Base-by-base conservation (phyloP, 2,113 vertebrate genomes). In the Centropus bengalensis region DNA sequence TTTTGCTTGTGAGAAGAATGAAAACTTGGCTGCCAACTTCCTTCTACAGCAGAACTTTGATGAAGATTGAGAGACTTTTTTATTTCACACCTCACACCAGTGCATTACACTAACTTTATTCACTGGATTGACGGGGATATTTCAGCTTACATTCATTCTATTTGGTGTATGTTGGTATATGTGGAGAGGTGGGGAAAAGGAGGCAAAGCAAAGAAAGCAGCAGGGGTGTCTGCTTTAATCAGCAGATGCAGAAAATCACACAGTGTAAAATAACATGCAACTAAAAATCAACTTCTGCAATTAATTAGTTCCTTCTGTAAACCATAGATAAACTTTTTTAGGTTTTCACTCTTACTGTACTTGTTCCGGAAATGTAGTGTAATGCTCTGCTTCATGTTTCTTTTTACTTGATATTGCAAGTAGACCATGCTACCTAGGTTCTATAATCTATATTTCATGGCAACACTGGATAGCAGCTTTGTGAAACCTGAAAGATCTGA, bases 31-130 rank as follows among this genome's bases (percentile, higher is more conserved):
- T 88, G 99, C 99, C 98, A 99, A 99, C 98, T 99, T 99, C 96
- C 99, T 99, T 98, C 98, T 99, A 98, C 99, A 99, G 92, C 99
- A 99, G 98, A 99, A 99, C 98, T 99, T 99, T 96, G 99, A 99
- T 27, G 99, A 99, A 92, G 99, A 99, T 98, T 99, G 96, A 96
- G 42, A 96, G 82, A 95, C 93, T 88, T 97, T 96, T 55, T 88
- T 62, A 86, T 97, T 95, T 98, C 95, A 97, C 95, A 97, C 92
- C 95, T 98, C 97, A 98, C 97, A 98, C 97, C 98, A 98, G 98
- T 98, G 98, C 98, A 98, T 98, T 98, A 98, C 97, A 98, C 97
- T 98, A 98, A 97, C 96, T 97, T 97, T 98, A 96, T 97, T 98
- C 98, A 98, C 97, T 98, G 97, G 97, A 97, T 98, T 98, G 96